These are phyloP conservation scores for Palloptera scutellata DNA, from an alignment of 2,888 invertebrate genomes.

Conservation along the genomic window DNA sequence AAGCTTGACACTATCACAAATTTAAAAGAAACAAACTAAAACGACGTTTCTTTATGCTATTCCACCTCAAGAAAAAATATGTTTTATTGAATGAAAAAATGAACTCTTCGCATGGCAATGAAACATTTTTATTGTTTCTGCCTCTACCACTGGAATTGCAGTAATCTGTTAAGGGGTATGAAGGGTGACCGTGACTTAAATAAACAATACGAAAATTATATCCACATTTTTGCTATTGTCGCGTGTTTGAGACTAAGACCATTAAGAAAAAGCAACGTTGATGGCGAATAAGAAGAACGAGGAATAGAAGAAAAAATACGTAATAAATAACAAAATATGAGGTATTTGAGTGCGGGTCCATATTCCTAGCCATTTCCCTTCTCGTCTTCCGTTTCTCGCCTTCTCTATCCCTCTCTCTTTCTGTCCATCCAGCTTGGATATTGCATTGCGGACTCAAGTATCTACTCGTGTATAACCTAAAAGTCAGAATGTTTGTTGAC, in stretches of 20 bases:
- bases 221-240: constrained; percentile 16
- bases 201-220: constrained; percentile 14
- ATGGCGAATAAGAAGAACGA: background rate
- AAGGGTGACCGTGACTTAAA: background rate
- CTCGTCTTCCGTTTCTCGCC: no score
- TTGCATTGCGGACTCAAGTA: constrained; percentile 7
- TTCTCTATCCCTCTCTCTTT: no score
- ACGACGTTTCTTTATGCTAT: no score
- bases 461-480: constrained; percentile 16
- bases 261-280: background rate
- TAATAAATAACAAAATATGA: constrained; percentile 14
- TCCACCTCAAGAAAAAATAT: no score
- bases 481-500: constrained; percentile 13
- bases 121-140: constrained; percentile 12
- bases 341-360: background rate
- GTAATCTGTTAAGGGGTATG: background rate
- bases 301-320: background rate
- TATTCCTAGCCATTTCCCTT: no score
- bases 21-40: no score
- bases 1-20: no score
- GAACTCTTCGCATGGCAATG: constrained; percentile 18
- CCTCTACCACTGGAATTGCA: background rate
- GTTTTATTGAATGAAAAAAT: background rate
- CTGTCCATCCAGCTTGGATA: no score
- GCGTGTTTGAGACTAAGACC: background rate